Evolutionary conservation across 92 coral and sea anemone genomes (phyloP).

Genomic region (Umimayanthus chanpuru): DNA sequence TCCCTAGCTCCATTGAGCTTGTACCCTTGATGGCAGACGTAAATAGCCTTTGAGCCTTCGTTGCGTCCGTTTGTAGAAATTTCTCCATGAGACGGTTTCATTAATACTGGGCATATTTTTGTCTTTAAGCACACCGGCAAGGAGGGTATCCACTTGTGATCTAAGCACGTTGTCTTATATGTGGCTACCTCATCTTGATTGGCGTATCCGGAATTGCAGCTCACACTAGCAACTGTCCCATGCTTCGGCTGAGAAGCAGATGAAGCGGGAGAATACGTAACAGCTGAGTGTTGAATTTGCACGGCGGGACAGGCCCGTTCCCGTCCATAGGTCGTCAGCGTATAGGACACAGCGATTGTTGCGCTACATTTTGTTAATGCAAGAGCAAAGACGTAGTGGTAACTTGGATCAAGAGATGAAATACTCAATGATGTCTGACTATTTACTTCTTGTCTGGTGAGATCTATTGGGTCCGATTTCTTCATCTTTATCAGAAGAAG

Average conservation of each 20-base stretch:
- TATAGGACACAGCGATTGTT: slow-evolving; percentile 2
- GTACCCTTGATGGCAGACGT: background rate
- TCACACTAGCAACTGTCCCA: background rate
- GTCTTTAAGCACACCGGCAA: background rate
- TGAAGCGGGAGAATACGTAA: background rate
- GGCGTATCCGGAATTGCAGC: no score
- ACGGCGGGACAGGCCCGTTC: slow-evolving; percentile 13
- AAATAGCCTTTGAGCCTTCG: background rate
- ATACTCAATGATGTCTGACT: background rate
- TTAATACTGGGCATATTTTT: background rate
- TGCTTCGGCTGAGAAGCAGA: background rate
- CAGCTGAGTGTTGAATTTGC: background rate
- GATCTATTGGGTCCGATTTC: background rate
- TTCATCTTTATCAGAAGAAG: background rate
- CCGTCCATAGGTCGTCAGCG: slow-evolving; percentile 21
- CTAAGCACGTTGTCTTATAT: background rate
- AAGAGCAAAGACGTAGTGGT: slow-evolving; percentile 20
- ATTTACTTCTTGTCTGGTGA: background rate
- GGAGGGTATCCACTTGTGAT: background rate
- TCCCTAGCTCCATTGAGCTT: background rate
- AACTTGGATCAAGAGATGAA: background rate
- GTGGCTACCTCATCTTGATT: no score
- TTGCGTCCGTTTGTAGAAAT: background rate
- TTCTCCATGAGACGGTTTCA: background rate
- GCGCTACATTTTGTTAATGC: slow-evolving; percentile 2